Base-by-base conservation (phyloP, 2,113 vertebrate species). In the Pontoporia blainvillei region DNA sequence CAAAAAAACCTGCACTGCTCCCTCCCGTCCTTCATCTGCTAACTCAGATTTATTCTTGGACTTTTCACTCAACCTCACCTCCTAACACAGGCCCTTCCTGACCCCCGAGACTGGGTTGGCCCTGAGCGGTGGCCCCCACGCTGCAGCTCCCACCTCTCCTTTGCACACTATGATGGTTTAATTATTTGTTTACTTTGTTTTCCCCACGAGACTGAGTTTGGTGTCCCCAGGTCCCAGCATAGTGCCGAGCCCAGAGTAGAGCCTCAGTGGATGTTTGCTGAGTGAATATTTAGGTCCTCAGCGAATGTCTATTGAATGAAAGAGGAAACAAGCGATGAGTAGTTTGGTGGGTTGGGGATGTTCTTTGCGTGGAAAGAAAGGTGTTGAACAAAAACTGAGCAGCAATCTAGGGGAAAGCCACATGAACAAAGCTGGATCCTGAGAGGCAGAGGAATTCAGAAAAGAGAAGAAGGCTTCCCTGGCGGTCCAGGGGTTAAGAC, bases 91-190 rank as follows among this genome's bases (percentile, higher is more conserved):
- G 23, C 87, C 41, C 11, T 62, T 52, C 21, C 73, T 23, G 69
- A 44, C 1, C 44, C 91, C 57, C 57, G 6, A 4, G 36, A 21
- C 1, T 14, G 6, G 11, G 21, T 44, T 14, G 21, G n/a, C 62
- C n/a, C 9, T 1, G 25, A 3, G 7, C 14, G 15, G 67, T 1
- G 15, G 10, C 20, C 46, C 21, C 11, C n/a, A 25, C 59, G 11
- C 27, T 0, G 15, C 23, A 57, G 7, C 15, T 9, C 31, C 84
- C 7, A 2, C 57, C 27, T 52, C n/a, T 57, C 36, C 6, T 66
- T 44, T 8, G 5, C 21, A 7, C 6, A 36, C 5, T 11, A 5
- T 7, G 62, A 79, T 15, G 13, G 0, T 18, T 66, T 12, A 52
- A 25, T 78, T 59, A 36, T 69, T 41, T 18, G 29, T 27, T 73